These are phyloP conservation scores for Smittia aterrima DNA, from an alignment of 2,888 invertebrate species.

Conservation along the genomic window DNA sequence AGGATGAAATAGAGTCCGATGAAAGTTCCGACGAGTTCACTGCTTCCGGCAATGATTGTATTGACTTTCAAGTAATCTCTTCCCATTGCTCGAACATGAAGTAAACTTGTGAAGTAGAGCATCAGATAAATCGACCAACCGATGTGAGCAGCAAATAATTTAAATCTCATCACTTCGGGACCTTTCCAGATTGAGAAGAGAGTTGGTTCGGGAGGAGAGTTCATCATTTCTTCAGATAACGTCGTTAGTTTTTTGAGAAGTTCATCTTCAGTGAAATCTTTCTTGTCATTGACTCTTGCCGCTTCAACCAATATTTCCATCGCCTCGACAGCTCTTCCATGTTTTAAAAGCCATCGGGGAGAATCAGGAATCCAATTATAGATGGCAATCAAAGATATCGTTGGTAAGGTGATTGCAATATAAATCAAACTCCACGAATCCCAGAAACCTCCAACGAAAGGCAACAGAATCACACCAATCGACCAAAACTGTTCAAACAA, in stretches of 20 bases:
- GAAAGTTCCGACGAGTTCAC: constrained; percentile 54
- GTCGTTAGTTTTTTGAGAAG: constrained; percentile 52
- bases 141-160: neutral
- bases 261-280: constrained; percentile 51
- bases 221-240: constrained; percentile 50
- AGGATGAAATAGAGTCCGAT: constrained; percentile 52
- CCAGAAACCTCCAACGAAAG: constrained; percentile 53
- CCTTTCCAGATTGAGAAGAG: constrained; percentile 55
- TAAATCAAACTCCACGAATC: constrained; percentile 55
- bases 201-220: constrained; percentile 50
- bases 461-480: constrained; percentile 55
- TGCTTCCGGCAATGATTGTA: constrained; percentile 53
- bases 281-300: constrained; percentile 51
- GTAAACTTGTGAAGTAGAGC: constrained; percentile 55
- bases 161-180: constrained; percentile 43
- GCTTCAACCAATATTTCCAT: constrained; percentile 52
- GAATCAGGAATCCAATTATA: constrained; percentile 56
- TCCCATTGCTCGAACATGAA: constrained; percentile 55
- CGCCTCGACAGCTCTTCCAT: constrained; percentile 52
- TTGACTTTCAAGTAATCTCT: constrained; percentile 53
- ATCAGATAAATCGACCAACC: constrained; percentile 51
- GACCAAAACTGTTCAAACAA: constrained; percentile 57
- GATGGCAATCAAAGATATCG: constrained; percentile 52
- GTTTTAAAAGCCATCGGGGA: constrained; percentile 55
- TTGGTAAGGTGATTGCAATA: constrained; percentile 55